Percentiles rank a stretch among this genome's conserved stretches.
phyloP scores from a whole-genome alignment of 2,797 vertebrate genomes.

The Antrozous pallidus region DNA sequence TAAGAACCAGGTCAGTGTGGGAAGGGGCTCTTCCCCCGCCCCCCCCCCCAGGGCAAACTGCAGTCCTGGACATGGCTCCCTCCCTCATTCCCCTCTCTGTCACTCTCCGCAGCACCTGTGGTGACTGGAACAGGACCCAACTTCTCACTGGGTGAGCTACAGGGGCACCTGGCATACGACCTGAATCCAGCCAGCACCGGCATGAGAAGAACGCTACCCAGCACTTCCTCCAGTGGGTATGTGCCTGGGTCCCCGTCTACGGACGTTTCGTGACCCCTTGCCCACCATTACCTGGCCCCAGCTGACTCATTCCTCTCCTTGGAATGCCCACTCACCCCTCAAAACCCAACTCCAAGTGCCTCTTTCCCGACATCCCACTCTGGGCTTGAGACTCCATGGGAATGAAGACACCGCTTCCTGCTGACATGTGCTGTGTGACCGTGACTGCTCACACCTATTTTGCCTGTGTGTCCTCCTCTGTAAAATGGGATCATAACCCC shows the following conservation, averaged over 20 bases:
- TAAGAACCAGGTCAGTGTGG: background rate
- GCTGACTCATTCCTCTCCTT: background rate
- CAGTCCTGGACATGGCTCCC: background rate
- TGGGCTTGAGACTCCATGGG: background rate
- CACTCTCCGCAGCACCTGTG: constrained; percentile 87
- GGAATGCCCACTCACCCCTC: background rate
- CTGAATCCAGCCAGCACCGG: constrained; percentile 92
- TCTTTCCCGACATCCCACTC: background rate
- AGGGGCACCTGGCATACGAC: constrained; percentile 97
- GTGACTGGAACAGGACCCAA: constrained; percentile 94
- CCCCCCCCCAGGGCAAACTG: background rate
- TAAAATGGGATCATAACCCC: background rate
- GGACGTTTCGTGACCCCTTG: background rate
- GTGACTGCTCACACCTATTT: background rate
- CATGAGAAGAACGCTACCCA: constrained; percentile 90
- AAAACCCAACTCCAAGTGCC: background rate
- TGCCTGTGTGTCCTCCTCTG: background rate
- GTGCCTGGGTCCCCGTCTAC: constrained; percentile 27
- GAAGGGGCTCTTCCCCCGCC: background rate
- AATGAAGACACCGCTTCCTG: background rate
- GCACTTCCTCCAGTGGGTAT: constrained; percentile 92
- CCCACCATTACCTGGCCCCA: background rate
- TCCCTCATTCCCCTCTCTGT: background rate
- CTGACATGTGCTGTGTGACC: background rate
- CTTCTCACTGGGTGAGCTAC: constrained; percentile 97